Evolutionary conservation across 2,797 vertebrate species (phyloP).

Genomic region (Melanogrammus aeglefinus): DNA sequence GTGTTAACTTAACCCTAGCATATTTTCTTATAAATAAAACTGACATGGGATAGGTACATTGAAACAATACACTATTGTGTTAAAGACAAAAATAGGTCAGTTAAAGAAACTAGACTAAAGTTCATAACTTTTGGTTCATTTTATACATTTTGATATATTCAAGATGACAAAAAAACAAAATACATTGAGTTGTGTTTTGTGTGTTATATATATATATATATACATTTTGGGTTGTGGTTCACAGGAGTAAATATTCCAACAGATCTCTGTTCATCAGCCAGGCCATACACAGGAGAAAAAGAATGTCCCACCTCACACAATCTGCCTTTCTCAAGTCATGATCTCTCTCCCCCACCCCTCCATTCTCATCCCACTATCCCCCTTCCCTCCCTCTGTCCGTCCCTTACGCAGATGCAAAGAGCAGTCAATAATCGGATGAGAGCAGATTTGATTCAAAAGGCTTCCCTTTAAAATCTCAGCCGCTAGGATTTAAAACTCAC

Average conservation of each 20-base stretch:
- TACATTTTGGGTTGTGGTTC: background rate
- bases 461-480: constrained; percentile 77
- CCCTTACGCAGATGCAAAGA: constrained; percentile 79
- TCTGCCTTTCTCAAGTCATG: constrained; percentile 24
- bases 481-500: constrained; percentile 78
- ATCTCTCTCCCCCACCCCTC: constrained; percentile 28
- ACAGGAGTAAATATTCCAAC: constrained; percentile 1
- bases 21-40: background rate
- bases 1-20: background rate
- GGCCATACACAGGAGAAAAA: background rate
- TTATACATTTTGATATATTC: background rate
- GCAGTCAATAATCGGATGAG: constrained; percentile 83
- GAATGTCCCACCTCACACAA: constrained; percentile 2
- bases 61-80: background rate
- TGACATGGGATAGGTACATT: background rate
- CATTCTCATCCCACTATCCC: constrained; percentile 44
- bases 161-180: no score
- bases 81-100: background rate
- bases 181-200: background rate
- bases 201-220: no score
- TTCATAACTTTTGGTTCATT: background rate
- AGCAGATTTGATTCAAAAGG: constrained; percentile 82
- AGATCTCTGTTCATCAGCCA: constrained; percentile 1
- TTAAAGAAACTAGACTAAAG: background rate
- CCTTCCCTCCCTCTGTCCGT: constrained; percentile 63